A percentile compares a stretch with the other conserved stretches of the same genome.
phyloP scores from a whole-genome alignment of 2,797 vertebrate genomes.

The Thaleichthys pacificus region DNA sequence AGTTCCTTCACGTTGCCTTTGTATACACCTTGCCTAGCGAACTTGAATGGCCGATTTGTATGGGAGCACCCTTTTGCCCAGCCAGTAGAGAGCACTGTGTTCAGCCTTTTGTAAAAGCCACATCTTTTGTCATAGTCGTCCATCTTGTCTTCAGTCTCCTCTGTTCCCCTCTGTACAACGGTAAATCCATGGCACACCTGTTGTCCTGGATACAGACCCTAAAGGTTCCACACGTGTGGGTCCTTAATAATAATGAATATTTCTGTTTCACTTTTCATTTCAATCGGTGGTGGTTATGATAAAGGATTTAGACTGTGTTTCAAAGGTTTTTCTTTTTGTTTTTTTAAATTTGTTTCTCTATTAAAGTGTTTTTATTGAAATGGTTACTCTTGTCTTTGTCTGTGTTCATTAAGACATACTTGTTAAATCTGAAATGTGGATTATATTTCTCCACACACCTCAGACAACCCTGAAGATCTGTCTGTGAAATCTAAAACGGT shows the following conservation, averaged over 20 bases:
- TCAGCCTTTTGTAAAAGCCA: slow-evolving; percentile 34
- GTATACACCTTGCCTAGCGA: not conserved
- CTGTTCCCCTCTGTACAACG: slow-evolving; percentile 56
- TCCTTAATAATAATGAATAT: slow-evolving; percentile 64
- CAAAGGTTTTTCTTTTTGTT: slow-evolving; percentile 58
- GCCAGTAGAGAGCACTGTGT: slow-evolving; percentile 67
- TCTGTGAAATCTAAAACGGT: not conserved
- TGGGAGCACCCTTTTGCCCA: slow-evolving; percentile 71
- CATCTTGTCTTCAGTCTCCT: slow-evolving; percentile 38
- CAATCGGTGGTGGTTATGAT: slow-evolving; percentile 74
- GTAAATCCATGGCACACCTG: slow-evolving; percentile 67
- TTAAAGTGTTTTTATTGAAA: slow-evolving; percentile 77
- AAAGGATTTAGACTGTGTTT: slow-evolving; percentile 76
- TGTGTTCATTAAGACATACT: not conserved
- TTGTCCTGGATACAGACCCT: slow-evolving; percentile 50
- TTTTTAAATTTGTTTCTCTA: slow-evolving; percentile 70
- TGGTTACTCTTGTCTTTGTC: slow-evolving; percentile 12
- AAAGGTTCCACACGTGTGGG: slow-evolving; percentile 59
- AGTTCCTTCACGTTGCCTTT: slow-evolving; percentile 23
- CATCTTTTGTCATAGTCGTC: slow-evolving; percentile 18
- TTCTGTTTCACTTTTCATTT: slow-evolving; percentile 70
- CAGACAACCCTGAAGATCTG: not conserved
- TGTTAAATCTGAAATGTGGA: not conserved
- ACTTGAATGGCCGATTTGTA: slow-evolving; percentile 18
- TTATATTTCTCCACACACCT: not conserved